Base-by-base conservation (phyloP, 2,888 invertebrate genomes). In the Fragum whitleyi region DNA sequence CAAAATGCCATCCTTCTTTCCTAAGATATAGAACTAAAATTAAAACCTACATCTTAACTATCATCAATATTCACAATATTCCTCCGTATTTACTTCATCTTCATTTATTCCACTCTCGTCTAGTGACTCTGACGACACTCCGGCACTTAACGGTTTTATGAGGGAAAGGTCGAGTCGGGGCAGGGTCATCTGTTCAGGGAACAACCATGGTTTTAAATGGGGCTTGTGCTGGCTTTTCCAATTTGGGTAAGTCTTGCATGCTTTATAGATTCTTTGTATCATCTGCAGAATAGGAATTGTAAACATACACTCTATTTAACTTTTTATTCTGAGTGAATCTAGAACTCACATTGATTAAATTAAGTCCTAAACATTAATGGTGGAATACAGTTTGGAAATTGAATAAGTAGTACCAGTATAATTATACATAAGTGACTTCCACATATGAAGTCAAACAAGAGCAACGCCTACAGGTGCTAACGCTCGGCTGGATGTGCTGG, bases 201-300 rank as follows among this genome's bases (percentile, higher is more conserved):
- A 96, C 76, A 96, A 95, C 98, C 98, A 98, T 0, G 98, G 98
- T 92, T 97, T 98, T 92, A 95, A 95, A 91, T 96, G 95, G 0
- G 97, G 96, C 90, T 96, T 95, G 91, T 96, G 95, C 39, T 96
- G 96, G n/a, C 95, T 94, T 94, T 98, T 98, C 98, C 98, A 98
- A 19, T 95, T 95, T 14, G 96, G 95, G 94, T 98, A 98, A 32
- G 96, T 96, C n/a, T 96, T 94, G 16, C 97, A 96, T 0, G 98
- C 98, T 88, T 97, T 96, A 86, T 96, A 96, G 78, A 98, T 94
- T 92, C 97, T 96, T 91, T 96, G 96, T 1, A 97, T 96, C 92
- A 97, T 95, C 95, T 95, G 86, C 1, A 77, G 62, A 2, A 28
- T n/a, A 62, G 21, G 23, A n/a, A n/a, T n/a, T n/a, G n/a, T n/a